Evolutionary conservation across 2,888 invertebrate species (phyloP).

Genomic region (Gryllus longicercus): DNA sequence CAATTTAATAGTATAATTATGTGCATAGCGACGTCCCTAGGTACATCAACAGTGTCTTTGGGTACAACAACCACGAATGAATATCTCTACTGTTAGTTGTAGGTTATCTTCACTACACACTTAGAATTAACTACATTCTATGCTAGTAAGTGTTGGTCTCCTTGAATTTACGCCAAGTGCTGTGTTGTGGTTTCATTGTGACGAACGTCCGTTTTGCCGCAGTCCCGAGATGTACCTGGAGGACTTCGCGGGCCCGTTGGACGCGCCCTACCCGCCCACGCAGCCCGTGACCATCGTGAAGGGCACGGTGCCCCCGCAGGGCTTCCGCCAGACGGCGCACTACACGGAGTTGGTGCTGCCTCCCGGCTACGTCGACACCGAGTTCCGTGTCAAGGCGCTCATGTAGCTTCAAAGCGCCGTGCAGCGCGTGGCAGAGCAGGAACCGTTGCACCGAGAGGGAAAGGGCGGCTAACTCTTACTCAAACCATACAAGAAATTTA

Average conservation of each 20-base stretch:
- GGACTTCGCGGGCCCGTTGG: slow-evolving; percentile 40
- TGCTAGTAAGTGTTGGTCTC: neutral
- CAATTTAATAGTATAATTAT: too few relatives aligned
- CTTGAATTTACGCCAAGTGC: neutral
- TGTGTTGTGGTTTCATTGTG: too few relatives aligned
- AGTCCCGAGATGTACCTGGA: slow-evolving; percentile 37
- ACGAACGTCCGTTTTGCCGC: neutral
- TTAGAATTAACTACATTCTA: too few relatives aligned
- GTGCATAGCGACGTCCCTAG: too few relatives aligned
- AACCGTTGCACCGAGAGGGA: too few relatives aligned
- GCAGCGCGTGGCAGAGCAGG: too few relatives aligned
- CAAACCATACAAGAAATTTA: too few relatives aligned
- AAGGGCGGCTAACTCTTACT: too few relatives aligned
- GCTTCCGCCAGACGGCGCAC: slow-evolving; percentile 40
- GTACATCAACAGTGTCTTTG: too few relatives aligned
- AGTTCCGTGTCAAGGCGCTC: neutral
- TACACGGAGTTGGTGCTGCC: slow-evolving; percentile 42
- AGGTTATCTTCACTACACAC: neutral
- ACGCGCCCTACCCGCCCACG: slow-evolving; percentile 41
- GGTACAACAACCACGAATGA: too few relatives aligned
- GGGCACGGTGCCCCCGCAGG: slow-evolving; percentile 42
- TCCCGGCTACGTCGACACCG: slow-evolving; percentile 41
- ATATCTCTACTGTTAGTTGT: neutral
- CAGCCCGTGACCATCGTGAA: slow-evolving; percentile 42
- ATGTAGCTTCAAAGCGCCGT: neutral